These are phyloP conservation scores for Campoletis raptor DNA, from an alignment of 2,888 invertebrate genomes.

Conservation along the genomic window DNA sequence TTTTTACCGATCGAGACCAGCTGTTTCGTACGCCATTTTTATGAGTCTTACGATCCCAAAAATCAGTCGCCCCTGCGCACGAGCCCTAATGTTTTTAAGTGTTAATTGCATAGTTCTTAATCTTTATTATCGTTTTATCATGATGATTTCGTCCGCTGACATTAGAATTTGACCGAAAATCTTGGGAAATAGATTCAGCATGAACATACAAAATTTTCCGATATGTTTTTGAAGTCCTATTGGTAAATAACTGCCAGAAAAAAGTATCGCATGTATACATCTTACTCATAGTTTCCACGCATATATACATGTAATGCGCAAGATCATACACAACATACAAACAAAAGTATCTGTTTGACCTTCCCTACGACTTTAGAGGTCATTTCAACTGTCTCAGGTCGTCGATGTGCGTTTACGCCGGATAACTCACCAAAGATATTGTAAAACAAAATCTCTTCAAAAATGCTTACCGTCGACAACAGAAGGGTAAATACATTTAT, in stretches of 20 bases:
- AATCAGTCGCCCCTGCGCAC: not conserved
- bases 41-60: not conserved
- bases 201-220: not conserved
- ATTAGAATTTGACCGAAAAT: not conserved
- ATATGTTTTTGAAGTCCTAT: not conserved
- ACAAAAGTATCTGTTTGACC: constrained; percentile 41
- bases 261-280: not conserved
- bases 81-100: not conserved
- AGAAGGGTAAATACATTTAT: constrained; percentile 46
- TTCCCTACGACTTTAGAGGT: constrained; percentile 54
- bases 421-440: constrained; percentile 4
- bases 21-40: not conserved
- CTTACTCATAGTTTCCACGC: not conserved
- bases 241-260: not conserved
- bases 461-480: constrained; percentile 60
- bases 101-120: not conserved
- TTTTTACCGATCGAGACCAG: constrained; percentile 15
- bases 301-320: not conserved
- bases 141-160: not conserved
- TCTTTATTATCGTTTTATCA: not conserved
- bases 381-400: constrained; percentile 13
- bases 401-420: constrained; percentile 23
- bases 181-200: not conserved
- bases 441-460: not conserved
- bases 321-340: constrained; percentile 35